phyloP scores from a whole-genome alignment of 2,113 vertebrate genomes.

The Xenotilapia longispinis region DNA sequence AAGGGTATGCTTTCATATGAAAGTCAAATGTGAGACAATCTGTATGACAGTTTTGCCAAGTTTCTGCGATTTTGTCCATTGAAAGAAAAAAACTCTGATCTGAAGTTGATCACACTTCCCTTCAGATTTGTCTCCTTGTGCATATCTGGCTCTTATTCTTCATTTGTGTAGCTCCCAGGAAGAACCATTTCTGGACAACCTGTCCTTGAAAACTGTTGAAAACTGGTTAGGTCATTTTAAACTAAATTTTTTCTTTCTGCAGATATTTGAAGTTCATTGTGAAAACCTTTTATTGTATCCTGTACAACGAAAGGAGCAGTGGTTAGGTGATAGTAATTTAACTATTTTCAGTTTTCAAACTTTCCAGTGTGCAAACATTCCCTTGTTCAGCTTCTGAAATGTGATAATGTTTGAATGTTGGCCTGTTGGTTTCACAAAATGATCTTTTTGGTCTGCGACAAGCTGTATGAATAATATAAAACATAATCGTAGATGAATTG shows the following conservation, averaged over 20 bases:
- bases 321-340: background rate
- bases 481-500: accelerated
- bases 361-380: background rate
- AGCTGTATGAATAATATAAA: background rate
- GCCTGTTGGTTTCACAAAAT: background rate
- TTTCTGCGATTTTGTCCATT: background rate
- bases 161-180: background rate
- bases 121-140: background rate
- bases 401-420: background rate
- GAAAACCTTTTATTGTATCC: background rate
- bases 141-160: background rate
- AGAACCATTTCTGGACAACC: background rate
- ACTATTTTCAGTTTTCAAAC: background rate
- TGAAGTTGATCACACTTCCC: background rate
- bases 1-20: background rate
- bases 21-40: background rate
- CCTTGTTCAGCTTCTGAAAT: background rate
- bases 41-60: accelerated
- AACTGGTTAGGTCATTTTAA: background rate
- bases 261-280: background rate
- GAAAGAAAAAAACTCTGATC: background rate
- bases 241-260: accelerated
- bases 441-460: background rate
- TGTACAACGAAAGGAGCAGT: background rate
- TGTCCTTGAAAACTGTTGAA: background rate